Evolutionary conservation across 1,140 invertebrate species (phyloP), one percentile per base, ranked within the genome.

Genomic region (Drosophila bifasciata): DNA sequence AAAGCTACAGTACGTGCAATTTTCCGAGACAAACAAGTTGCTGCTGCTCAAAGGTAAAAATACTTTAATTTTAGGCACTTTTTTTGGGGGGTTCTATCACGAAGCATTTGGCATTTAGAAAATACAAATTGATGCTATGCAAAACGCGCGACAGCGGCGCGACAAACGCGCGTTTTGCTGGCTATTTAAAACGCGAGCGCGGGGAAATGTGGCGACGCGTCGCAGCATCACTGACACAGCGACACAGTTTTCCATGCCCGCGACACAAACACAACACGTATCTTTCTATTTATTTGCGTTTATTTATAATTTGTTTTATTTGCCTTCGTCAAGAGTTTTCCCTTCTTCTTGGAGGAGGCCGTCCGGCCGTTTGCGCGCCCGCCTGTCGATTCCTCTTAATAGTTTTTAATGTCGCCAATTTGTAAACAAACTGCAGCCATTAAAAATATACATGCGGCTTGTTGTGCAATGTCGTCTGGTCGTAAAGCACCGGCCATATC

Each of bases 221-320:
- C 51, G 53, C 41, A 21, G 64, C 50, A 45, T n/a, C 64, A 36
- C 76, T 86, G 83, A 86, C 81, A 86, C 70, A 81, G 69, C 81
- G 81, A 86, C 81, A 86, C 81, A 86, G 81, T 86, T 86, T 86
- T 88, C 70, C 80, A 79, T 55, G 46, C 43, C 32, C 4, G 11
- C 23, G 64, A 50, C 53, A 49, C 59, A 50, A 55, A 61, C 52
- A 28, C 58, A 58, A 58, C 48, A 50, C 44, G 48, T 64, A 48
- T 76, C 67, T 67, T 62, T 70, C 56, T 64, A 88, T 81, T 86
- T 88, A 81, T 88, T 88, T 75, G 70, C 70, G 78, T 86, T 88
- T 86, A 88, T 86, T 86, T 88, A 79, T 88, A 83, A 88, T 89
- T 88, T 88, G 78, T 86, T 86, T 85, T 76, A 74, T 85, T 77